Evolutionary conservation across 2,888 invertebrate genomes (phyloP).

Genomic region (Drosophila paranaensis): DNA sequence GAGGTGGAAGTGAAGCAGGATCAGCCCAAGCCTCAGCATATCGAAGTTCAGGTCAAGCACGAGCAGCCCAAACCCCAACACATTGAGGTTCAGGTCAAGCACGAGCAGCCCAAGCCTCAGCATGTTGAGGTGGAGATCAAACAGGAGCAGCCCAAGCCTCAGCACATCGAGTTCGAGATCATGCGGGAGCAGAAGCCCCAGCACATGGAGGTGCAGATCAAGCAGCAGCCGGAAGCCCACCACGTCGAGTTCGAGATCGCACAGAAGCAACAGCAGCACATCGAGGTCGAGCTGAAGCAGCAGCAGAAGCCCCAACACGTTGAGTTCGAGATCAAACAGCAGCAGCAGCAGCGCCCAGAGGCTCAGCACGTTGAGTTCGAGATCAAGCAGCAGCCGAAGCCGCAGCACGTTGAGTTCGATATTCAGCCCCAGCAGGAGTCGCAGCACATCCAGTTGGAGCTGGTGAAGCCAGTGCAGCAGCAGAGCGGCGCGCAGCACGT

Average conservation of each 20-base stretch:
- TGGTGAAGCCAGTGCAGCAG: background rate
- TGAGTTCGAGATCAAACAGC: conserved; percentile 22
- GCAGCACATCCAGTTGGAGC: conserved; percentile 20
- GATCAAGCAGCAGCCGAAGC: conserved; percentile 2
- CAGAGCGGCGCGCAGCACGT: conserved; percentile 6
- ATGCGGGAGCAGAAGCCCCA: conserved; percentile 16
- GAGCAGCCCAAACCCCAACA: conserved; percentile 16
- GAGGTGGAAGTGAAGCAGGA: conserved; percentile 22
- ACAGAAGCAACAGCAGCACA: background rate
- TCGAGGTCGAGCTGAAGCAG: background rate
- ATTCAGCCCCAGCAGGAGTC: background rate
- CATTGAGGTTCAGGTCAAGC: conserved; percentile 14
- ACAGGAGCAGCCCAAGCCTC: conserved; percentile 9
- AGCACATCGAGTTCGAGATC: conserved; percentile 12
- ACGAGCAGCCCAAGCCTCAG: background rate
- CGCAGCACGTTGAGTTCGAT: conserved; percentile 2
- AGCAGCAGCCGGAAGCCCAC: conserved; percentile 9
- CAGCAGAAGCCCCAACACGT: conserved; percentile 7
- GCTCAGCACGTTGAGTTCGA: too few species aligned
- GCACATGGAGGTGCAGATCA: conserved; percentile 12
- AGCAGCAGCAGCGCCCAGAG: background rate
- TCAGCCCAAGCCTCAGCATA: conserved; percentile 12
- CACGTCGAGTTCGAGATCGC: conserved; percentile 19
- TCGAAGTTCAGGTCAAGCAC: conserved; percentile 14
- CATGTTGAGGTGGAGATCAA: conserved; percentile 15